A percentile compares a stretch with the other conserved stretches of the same genome.
phyloP scores from a whole-genome alignment of 2,113 vertebrate genomes.

The Damaliscus lunatus region DNA sequence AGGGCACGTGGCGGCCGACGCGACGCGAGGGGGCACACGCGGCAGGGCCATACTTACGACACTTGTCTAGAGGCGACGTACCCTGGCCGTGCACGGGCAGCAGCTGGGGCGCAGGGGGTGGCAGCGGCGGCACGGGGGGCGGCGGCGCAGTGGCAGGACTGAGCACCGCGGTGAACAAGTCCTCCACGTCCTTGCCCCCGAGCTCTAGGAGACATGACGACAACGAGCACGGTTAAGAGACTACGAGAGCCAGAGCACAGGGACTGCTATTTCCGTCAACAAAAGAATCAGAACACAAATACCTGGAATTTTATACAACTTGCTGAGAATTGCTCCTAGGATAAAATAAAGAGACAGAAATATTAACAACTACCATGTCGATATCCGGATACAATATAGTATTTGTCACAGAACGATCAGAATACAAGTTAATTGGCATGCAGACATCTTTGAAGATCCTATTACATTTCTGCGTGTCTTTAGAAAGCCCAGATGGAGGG shows the following conservation, averaged over 20 bases:
- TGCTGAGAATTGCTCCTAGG: constrained; percentile 94
- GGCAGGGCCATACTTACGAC: neutral
- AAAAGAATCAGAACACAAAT: constrained; percentile 58
- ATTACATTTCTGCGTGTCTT: constrained; percentile 35
- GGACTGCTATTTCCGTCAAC: neutral
- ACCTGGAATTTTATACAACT: constrained; percentile 99
- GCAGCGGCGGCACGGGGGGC: constrained; percentile 83
- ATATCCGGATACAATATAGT: neutral
- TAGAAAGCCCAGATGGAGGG: constrained; percentile 51
- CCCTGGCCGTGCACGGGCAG: constrained; percentile 86
- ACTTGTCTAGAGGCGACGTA: constrained; percentile 60
- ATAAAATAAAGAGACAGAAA: constrained; percentile 69
- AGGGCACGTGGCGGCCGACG: accelerated
- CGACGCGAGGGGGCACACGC: neutral
- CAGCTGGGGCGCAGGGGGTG: constrained; percentile 80
- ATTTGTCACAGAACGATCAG: constrained; percentile 47
- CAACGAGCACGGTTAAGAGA: neutral
- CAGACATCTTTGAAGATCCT: constrained; percentile 30
- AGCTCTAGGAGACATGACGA: constrained; percentile 84
- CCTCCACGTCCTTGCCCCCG: constrained; percentile 97
- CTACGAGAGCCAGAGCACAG: neutral
- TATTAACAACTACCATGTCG: constrained; percentile 10
- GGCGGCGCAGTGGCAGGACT: constrained; percentile 88
- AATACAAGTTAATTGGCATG: neutral
- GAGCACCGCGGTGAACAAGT: constrained; percentile 95